Percentiles rank a stretch among this genome's conserved stretches.
Evolutionary conservation across 2,113 vertebrate species (phyloP).

Genomic region (Grallaria varia): DNA sequence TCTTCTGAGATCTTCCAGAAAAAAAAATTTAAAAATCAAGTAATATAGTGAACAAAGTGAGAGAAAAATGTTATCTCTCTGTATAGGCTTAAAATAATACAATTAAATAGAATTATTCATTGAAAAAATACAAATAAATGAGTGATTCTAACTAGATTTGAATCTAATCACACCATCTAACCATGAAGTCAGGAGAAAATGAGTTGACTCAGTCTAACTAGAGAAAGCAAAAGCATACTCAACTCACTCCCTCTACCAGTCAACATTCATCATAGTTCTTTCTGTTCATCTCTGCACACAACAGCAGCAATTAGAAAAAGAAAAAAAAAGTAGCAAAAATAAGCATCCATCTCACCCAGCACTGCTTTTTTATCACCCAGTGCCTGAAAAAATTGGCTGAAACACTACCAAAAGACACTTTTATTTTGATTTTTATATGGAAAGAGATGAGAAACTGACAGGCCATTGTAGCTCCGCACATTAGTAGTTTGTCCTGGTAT

Average conservation of each 20-base stretch:
- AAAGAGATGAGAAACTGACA: neutral
- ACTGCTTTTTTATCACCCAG: neutral
- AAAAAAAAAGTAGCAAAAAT: neutral
- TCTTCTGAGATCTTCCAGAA: neutral
- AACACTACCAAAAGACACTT: neutral
- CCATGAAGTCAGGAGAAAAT: neutral
- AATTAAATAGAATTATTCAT: neutral
- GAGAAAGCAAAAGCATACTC: neutral
- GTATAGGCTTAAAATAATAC: neutral
- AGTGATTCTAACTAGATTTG: neutral
- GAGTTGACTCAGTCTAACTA: neutral
- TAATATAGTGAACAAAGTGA: neutral
- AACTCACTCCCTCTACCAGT: neutral
- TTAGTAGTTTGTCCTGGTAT: neutral
- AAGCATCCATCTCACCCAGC: neutral
- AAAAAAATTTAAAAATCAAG: neutral
- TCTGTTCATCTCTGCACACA: neutral
- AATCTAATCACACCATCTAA: neutral
- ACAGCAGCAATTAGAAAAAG: neutral
- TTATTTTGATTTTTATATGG: neutral
- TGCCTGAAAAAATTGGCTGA: neutral
- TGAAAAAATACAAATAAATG: neutral
- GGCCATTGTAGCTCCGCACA: neutral
- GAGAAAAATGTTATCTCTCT: neutral
- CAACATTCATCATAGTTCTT: neutral